A percentile compares a stretch with the other conserved stretches of the same genome.
These are phyloP conservation scores for Clivina fossor DNA, from an alignment of 2,888 invertebrate species.

Conservation along the genomic window DNA sequence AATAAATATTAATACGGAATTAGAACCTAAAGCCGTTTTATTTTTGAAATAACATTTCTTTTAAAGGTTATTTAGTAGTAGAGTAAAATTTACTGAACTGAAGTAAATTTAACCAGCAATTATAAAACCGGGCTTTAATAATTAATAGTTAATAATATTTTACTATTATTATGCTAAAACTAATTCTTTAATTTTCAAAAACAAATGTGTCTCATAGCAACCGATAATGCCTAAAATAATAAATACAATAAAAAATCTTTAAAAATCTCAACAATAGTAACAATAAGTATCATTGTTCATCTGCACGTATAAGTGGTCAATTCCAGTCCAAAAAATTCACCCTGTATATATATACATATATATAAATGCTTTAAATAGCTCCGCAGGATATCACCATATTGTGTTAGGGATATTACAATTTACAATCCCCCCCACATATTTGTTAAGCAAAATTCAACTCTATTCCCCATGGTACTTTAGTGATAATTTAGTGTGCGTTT, in stretches of 20 bases:
- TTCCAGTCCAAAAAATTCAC: constrained; percentile 43
- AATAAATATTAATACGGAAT: no score
- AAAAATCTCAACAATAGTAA: constrained; percentile 22
- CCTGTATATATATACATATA: constrained; percentile 38
- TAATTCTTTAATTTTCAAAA: no score
- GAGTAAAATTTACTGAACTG: no score
- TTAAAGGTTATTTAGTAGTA: no score
- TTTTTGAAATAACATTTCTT: no score
- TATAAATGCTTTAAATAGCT: constrained; percentile 35
- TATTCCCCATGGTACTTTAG: neutral
- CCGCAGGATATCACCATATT: constrained; percentile 45
- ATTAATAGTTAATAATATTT: no score
- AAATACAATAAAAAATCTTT: neutral
- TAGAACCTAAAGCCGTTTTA: no score
- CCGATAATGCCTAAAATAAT: neutral
- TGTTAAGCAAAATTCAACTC: constrained; percentile 1
- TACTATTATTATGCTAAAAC: no score
- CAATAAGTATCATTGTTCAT: constrained; percentile 35
- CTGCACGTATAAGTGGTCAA: constrained; percentile 45
- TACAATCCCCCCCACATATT: neutral
- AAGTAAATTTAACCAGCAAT: no score
- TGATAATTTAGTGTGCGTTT: neutral
- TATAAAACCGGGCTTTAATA: no score
- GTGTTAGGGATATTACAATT: constrained; percentile 38
- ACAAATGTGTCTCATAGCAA: neutral